Evolutionary conservation across 2,888 invertebrate species (phyloP).

Genomic region (Melanophora roralis): DNA sequence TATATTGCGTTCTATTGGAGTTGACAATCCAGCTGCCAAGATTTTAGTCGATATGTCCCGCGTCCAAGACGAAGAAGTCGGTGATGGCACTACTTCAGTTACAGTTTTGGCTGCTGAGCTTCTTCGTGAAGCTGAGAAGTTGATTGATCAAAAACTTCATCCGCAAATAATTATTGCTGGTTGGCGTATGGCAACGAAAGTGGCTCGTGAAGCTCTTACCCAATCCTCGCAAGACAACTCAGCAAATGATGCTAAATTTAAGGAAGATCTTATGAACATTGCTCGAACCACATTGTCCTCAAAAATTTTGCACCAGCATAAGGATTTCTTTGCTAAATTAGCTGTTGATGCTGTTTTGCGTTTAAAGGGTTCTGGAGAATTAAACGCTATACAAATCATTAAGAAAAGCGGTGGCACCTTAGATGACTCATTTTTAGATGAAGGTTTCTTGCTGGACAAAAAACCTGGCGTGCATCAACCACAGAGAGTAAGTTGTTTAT

Average conservation of each 20-base stretch:
- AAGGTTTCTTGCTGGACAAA: slow-evolving; percentile 96
- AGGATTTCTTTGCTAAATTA: slow-evolving; percentile 95
- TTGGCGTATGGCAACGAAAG: slow-evolving; percentile 92
- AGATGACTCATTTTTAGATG: slow-evolving; percentile 96
- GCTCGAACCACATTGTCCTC: slow-evolving; percentile 98
- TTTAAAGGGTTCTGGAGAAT: slow-evolving; percentile 95
- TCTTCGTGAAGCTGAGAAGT: slow-evolving; percentile 94
- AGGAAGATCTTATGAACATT: slow-evolving; percentile 95
- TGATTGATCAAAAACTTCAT: slow-evolving; percentile 95
- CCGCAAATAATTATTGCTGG: slow-evolving; percentile 98
- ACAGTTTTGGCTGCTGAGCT: slow-evolving; percentile 94
- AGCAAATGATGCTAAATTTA: slow-evolving; percentile 85
- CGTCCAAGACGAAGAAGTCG: slow-evolving; percentile 99
- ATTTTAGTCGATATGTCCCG: slow-evolving; percentile 99
- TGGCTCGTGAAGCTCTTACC: slow-evolving; percentile 89
- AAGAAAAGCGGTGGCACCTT: slow-evolving; percentile 97
- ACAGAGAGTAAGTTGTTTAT: slow-evolving; percentile 78
- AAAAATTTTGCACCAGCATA: slow-evolving; percentile 97
- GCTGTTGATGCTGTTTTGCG: slow-evolving; percentile 97
- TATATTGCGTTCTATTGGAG: slow-evolving; percentile 95
- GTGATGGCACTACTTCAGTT: slow-evolving; percentile 99
- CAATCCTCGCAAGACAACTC: slow-evolving; percentile 90
- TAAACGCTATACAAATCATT: slow-evolving; percentile 97
- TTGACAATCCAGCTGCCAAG: slow-evolving; percentile 99
- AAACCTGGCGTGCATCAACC: slow-evolving; percentile 99